Conservation (phyloP, 2,888 invertebrate species). For the Colletes collaris region DNA sequence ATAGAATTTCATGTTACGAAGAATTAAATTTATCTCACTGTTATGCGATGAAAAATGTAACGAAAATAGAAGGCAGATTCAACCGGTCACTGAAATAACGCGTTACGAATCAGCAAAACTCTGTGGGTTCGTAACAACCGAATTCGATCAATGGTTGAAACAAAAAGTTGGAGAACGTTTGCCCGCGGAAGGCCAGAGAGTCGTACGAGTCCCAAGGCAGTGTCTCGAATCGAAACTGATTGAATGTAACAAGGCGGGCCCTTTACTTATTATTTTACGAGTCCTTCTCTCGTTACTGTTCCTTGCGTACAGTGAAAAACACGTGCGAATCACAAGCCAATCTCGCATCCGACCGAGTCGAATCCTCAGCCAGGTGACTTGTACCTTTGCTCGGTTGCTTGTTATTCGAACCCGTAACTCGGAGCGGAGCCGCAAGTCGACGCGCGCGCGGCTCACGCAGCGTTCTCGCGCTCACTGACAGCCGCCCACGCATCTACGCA, state of each 20-base stretch:
- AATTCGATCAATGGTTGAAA: no score
- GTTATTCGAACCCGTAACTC: slow-evolving; percentile 7
- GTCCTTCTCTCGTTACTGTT: background rate
- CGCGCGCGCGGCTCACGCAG: slow-evolving; percentile 65
- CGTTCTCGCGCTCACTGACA: slow-evolving; percentile 73
- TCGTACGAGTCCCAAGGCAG: background rate
- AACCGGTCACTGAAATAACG: background rate
- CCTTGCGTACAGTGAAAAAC: background rate
- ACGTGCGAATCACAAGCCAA: background rate
- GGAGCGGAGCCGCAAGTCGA: slow-evolving; percentile 54
- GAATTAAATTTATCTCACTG: no score
- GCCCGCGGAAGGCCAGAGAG: slow-evolving; percentile 3
- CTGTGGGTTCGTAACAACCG: no score
- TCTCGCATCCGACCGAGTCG: slow-evolving; percentile 11
- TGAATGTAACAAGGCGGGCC: background rate
- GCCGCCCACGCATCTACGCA: slow-evolving; percentile 73
- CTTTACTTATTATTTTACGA: background rate
- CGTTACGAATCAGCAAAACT: no score
- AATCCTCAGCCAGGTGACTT: background rate
- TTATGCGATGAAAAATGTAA: no score
- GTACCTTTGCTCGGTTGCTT: background rate
- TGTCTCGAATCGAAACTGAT: background rate
- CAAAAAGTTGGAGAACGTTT: background rate
- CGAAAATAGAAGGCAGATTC: no score
- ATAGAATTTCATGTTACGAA: no score